Evolutionary conservation across 2,113 vertebrate genomes (phyloP), one percentile per base, ranked within the genome.

Genomic region (Pseudorasbora parva): DNA sequence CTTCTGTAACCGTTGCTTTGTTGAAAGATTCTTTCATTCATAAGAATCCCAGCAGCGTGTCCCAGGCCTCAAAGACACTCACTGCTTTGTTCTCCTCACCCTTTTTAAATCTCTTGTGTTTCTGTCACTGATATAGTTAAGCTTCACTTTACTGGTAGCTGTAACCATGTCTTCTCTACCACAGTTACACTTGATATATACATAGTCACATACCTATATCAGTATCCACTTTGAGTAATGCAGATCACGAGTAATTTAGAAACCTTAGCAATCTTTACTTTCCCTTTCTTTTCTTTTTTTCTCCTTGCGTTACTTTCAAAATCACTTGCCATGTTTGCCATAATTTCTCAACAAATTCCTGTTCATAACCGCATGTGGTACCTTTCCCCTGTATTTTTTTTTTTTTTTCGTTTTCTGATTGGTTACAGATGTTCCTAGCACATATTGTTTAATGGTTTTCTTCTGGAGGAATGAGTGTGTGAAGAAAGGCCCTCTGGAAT

Each of bases 391-490:
- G 27, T 33, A 51, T n/a, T 51, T 51, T 51, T 51, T 30, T 30
- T 30, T 49, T 51, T 59, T 75, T 60, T 87, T 64, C 2, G 57
- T 60, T 73, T 69, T 19, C 66, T 54, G 73, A 54, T 21, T 54
- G 17, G 82, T 82, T 45, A 41, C 86, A 87, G 86, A 87, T 85
- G 86, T 87, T 82, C 62, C 27, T 45, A 43, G 59, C 59, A 30
- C 62, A 56, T 15, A 41, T 68, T 77, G 57, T 85, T 87, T 59
- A 21, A 56, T 76, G 15, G n/a, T 83, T 78, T 51, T 33, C 19
- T 23, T 60, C 19, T n/a, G 41, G 30, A 57, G 74, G 27, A 66
- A 30, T 1, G 15, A 45, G 75, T 49, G 51, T 49, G 37, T 14
- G 37, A 23, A 68, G 57, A 51, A 64, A 73, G 59, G 23, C 19